Base-by-base conservation (phyloP, 2,888 invertebrate species). In the Cynaeus angustus region DNA sequence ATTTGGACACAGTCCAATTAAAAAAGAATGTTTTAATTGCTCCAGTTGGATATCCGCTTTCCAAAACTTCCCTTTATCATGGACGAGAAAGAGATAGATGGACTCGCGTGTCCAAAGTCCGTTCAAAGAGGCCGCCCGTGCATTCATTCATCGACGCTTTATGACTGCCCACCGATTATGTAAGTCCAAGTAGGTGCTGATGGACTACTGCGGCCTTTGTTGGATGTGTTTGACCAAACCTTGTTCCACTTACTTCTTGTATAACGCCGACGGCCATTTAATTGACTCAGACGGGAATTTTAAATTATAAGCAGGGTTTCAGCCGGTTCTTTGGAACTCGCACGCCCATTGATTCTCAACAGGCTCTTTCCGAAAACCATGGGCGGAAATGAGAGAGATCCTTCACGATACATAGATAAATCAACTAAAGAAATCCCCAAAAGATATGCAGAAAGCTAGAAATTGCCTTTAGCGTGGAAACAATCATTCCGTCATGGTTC, bases 101-200 rank as follows among this genome's bases (percentile, higher is more conserved):
- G 66, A 68, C 71, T 74, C 76, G 76, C 75, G 78, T 77, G 78
- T 76, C 77, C 74, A 66, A 71, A 66, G 55, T 68, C 61, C 48
- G 72, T 72, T 78, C 77, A 78, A 78, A 78, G 78, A 75, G 71
- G 74, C 79, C 77, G 76, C 78, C 78, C 73, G 74, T 79, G 76
- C 77, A 75, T 79, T 80, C 79, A 79, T 80, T 79, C 72, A 70
- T 69, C 72, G 64, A 64, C 45, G 76, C 78, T 77, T 80, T 80
- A 79, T 79, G 78, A 78, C 70, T 76, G 76, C 78, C 79, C 79
- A 78, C 77, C 78, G 79, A 79, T 79, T 79, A 79, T 77, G 72
- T 76, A 78, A 77, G 72, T 71, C 75, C 68, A 77, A 78, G 76
- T 78, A 77, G 78, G 78, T 77, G 78, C 75, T 78, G 78, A 78